Evolutionary conservation across 2,888 invertebrate species (phyloP).

Genomic region (Chrysolina americana): DNA sequence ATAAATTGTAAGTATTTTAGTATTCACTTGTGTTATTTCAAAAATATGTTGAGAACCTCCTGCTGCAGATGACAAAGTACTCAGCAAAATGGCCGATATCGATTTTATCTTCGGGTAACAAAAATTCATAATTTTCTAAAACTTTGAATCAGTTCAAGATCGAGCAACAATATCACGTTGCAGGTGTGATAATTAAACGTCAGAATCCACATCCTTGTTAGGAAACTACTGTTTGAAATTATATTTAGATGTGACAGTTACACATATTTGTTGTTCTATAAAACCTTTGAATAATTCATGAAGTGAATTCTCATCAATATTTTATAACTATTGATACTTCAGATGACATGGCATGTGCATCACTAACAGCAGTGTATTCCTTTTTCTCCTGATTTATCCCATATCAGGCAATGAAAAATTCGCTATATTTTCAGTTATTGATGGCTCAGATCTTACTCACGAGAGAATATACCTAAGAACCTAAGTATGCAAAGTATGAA

Average conservation of each 20-base stretch:
- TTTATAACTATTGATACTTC: slow-evolving; percentile 6
- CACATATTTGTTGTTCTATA: slow-evolving; percentile 42
- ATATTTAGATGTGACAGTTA: slow-evolving; percentile 40
- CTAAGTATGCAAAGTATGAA: too few species aligned
- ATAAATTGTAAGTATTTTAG: slow-evolving; percentile 50
- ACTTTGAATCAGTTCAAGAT: slow-evolving; percentile 32
- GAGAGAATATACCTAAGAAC: too few species aligned
- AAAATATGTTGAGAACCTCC: background rate
- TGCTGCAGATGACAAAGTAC: slow-evolving; percentile 39
- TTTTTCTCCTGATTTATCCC: background rate
- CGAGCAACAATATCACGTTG: slow-evolving; percentile 15
- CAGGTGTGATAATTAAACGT: slow-evolving; percentile 23
- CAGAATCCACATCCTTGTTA: slow-evolving; percentile 20
- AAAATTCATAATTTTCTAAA: slow-evolving; percentile 42
- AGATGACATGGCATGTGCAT: slow-evolving; percentile 19
- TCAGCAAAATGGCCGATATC: slow-evolving; percentile 67
- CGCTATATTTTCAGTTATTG: background rate
- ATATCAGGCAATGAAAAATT: background rate
- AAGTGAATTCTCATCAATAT: slow-evolving; percentile 5
- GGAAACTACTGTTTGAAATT: slow-evolving; percentile 1
- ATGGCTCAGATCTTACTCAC: too few species aligned
- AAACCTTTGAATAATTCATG: slow-evolving; percentile 40
- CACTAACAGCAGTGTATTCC: background rate
- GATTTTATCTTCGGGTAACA: slow-evolving; percentile 60
- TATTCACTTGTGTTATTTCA: slow-evolving; percentile 21